Evolutionary conservation across 2,113 vertebrate genomes (phyloP).

Genomic region (Vidua chalybeata): DNA sequence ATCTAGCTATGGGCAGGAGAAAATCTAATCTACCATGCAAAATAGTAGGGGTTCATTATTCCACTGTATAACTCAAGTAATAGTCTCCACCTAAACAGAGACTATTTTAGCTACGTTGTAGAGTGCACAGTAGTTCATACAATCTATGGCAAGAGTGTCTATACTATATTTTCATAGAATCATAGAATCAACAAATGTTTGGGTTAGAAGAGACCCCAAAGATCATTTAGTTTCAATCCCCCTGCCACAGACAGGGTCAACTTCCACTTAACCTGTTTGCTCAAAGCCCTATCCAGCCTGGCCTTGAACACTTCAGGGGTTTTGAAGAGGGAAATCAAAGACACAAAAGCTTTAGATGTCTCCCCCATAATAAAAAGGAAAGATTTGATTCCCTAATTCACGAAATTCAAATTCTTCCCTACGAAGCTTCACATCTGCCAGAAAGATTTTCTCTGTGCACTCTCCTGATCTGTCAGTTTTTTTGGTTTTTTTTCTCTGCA

Average conservation of each 20-base stretch:
- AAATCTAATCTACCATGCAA: neutral
- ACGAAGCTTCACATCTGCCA: neutral
- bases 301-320: neutral
- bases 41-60: neutral
- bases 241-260: neutral
- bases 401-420: neutral
- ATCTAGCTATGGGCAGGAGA: neutral
- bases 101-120: neutral
- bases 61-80: neutral
- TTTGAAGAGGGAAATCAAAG: neutral
- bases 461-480: neutral
- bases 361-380: neutral
- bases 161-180: neutral
- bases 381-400: neutral
- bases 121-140: neutral
- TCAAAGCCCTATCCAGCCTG: neutral
- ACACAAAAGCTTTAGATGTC: neutral
- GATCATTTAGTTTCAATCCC: neutral
- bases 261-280: neutral
- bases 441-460: neutral
- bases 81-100: neutral
- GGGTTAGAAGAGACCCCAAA: neutral
- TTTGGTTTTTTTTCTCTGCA: conserved; percentile 32
- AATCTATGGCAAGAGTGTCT: neutral
- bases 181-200: neutral